Evolutionary conservation across 2,888 invertebrate genomes (phyloP).

Genomic region (Scaptodrosophila latifasciaeformis): DNA sequence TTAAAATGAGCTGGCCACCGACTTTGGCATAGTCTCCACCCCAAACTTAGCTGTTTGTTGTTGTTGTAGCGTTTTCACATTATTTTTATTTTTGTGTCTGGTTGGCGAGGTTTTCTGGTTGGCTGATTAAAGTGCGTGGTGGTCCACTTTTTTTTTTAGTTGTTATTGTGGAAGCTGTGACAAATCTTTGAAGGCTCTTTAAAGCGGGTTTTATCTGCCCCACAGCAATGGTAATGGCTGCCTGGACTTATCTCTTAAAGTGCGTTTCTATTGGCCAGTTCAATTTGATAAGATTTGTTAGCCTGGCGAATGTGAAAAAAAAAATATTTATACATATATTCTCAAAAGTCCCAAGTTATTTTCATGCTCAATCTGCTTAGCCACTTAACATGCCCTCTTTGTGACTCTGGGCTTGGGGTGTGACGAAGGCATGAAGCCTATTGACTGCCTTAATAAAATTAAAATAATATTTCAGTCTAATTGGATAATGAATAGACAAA

Average conservation of each 20-base stretch:
- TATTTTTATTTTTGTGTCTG: slow-evolving; percentile 20
- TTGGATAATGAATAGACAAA: slow-evolving; percentile 40
- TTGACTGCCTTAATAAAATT: slow-evolving; percentile 52
- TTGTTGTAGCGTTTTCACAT: neutral
- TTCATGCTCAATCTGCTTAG: slow-evolving; percentile 3
- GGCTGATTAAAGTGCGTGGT: slow-evolving; percentile 59
- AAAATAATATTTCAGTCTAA: slow-evolving; percentile 43
- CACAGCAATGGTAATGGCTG: slow-evolving; percentile 16
- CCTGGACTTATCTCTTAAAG: slow-evolving; percentile 7
- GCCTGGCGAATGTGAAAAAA: slow-evolving; percentile 30
- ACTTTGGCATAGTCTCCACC: slow-evolving; percentile 44
- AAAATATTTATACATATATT: slow-evolving; percentile 1
- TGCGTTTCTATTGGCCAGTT: neutral
- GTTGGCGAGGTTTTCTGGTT: slow-evolving; percentile 54
- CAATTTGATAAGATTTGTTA: slow-evolving; percentile 1
- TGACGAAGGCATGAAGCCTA: slow-evolving; percentile 41
- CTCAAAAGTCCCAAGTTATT: slow-evolving; percentile 3
- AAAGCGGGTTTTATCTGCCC: slow-evolving; percentile 15
- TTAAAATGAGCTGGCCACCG: slow-evolving; percentile 30
- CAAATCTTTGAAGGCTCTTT: slow-evolving; percentile 13
- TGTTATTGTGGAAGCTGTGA: slow-evolving; percentile 4
- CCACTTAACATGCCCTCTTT: neutral
- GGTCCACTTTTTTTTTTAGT: slow-evolving; percentile 20
- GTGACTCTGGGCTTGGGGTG: neutral
- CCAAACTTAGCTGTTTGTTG: slow-evolving; percentile 14